phyloP scores from a whole-genome alignment of 2,113 vertebrate genomes.

The Craseonycteris thonglongyai region DNA sequence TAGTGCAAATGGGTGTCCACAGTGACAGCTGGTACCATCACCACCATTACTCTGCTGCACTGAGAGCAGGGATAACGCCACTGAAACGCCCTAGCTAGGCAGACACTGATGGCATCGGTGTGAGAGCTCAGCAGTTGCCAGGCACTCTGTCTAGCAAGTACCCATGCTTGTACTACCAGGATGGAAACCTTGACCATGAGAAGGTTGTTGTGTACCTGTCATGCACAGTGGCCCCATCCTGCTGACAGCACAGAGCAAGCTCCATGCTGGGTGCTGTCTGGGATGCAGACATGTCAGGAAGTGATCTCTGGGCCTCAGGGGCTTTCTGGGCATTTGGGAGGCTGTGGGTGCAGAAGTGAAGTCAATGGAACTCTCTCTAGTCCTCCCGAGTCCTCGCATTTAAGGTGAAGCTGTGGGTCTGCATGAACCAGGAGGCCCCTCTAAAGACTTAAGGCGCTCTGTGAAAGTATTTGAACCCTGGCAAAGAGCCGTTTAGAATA shows the following conservation, averaged over 20 bases:
- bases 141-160: background rate
- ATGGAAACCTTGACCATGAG: background rate
- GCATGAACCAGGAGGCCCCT: background rate
- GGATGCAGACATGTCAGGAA: background rate
- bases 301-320: background rate
- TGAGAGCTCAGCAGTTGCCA: fast-evolving
- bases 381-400: background rate
- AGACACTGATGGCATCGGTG: background rate
- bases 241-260: background rate
- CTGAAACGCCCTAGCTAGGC: background rate
- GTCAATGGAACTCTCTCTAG: background rate
- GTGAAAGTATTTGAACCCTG: background rate
- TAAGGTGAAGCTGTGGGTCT: background rate
- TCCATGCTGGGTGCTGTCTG: background rate
- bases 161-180: background rate
- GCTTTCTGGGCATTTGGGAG: background rate
- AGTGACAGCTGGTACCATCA: background rate
- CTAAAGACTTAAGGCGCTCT: background rate
- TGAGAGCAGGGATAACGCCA: background rate
- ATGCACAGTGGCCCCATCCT: background rate
- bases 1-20: background rate
- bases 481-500: background rate
- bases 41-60: background rate
- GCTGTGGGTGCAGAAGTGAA: background rate
- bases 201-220: background rate